Percentiles rank a stretch among this genome's conserved stretches.
These are phyloP conservation scores for Mareca strepera DNA, from an alignment of 2,797 vertebrate species.

Conservation along the genomic window DNA sequence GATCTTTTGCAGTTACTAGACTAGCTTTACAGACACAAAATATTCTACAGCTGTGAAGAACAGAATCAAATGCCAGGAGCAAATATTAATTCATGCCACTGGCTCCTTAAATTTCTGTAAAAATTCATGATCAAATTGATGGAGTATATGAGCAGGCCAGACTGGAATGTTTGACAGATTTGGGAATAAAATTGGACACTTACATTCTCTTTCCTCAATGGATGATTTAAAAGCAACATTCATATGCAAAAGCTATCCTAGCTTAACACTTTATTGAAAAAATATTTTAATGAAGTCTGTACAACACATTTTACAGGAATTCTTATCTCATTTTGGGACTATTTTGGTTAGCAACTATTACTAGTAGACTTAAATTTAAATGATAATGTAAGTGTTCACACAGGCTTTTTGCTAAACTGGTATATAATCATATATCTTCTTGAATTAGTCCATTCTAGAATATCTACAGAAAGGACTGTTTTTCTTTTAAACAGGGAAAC, in stretches of 20 bases:
- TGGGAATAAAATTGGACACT: neutral
- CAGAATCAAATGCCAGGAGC: neutral
- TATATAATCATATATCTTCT: neutral
- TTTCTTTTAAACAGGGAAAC: neutral
- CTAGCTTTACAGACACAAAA: neutral
- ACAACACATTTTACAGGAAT: neutral
- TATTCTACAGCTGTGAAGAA: neutral
- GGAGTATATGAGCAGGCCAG: neutral
- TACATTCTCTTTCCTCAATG: neutral
- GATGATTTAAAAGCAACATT: neutral
- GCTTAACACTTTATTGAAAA: neutral
- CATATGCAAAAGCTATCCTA: neutral
- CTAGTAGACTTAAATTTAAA: neutral
- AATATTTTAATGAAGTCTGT: neutral
- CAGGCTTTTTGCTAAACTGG: neutral
- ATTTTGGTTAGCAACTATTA: neutral
- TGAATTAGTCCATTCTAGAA: neutral
- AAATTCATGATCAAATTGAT: neutral
- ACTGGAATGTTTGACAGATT: neutral
- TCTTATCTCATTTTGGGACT: neutral
- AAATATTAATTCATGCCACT: neutral
- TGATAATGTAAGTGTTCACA: neutral
- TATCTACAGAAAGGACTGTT: neutral
- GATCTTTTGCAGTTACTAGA: neutral
- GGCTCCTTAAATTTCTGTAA: neutral